Base-by-base conservation (phyloP, 2,113 vertebrate genomes). In the Nothoprocta pentlandii region DNA sequence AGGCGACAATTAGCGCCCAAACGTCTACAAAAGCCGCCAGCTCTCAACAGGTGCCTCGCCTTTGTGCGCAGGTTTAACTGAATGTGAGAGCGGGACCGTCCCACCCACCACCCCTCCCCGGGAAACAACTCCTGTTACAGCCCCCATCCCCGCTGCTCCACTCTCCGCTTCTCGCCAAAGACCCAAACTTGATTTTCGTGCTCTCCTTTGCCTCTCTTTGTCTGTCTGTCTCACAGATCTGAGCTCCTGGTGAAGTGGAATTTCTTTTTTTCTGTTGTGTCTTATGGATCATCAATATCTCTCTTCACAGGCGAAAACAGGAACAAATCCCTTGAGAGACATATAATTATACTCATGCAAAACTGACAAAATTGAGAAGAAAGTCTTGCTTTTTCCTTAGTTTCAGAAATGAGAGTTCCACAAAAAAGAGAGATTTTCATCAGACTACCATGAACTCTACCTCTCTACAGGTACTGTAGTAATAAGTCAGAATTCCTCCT, bases 1-100 rank as follows among this genome's bases (percentile, higher is more conserved):
- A 93, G 90, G 62, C 4, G 66, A 95, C 94, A 96, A 93, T 96
- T 86, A 94, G 96, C 91, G 90, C 84, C 91, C 56, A 81, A 68
- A 71, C 26, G 89, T 89, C 92, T 6, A 93, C 80, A 23, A 95
- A 87, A 92, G 92, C 95, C 94, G 84, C 95, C 95, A 92, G 92
- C 92, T 91, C 92, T 49, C 83, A 89, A 94, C 96, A 96, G 96
- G 95, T 96, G 95, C 84, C 84, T 76, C 30, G 5, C 58, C 77
- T 91, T 95, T 93, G 94, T 94, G 84, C 1, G 71, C 80, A 73
- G 47, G 42, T 92, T 94, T 92, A 94, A 92, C 94, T 93, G 80
- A 88, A 70, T 56, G 61, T 93, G 85, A 76, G 90, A 88, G 71
- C 69, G 63, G 3, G 19, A 91, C 62, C 1, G 20, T 16, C 70